phyloP scores from a whole-genome alignment of 2,113 vertebrate species.

The Aleadryas rufinucha region DNA sequence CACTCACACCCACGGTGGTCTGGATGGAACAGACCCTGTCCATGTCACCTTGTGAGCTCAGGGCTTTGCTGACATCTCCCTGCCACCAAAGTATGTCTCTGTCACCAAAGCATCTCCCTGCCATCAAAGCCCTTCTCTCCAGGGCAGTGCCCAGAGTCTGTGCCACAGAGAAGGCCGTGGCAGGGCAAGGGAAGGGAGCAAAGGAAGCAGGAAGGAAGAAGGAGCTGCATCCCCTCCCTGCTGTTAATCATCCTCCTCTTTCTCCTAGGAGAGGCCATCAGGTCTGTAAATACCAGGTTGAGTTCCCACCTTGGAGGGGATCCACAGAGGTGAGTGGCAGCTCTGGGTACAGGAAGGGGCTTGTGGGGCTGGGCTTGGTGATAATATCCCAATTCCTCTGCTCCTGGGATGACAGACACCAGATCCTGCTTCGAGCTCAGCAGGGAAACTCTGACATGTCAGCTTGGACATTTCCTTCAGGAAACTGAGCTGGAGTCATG shows the following conservation, averaged over 20 bases:
- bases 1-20: accelerated
- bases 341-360: not conserved
- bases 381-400: not conserved
- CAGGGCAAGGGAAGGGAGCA: slow-evolving; percentile 1
- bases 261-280: not conserved
- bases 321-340: not conserved
- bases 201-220: slow-evolving; percentile 56
- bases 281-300: not conserved
- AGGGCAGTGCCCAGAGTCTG: not conserved
- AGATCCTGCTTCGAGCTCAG: not conserved
- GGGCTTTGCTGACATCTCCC: not conserved
- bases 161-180: not conserved
- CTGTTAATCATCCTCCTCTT: not conserved
- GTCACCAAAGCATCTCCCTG: not conserved
- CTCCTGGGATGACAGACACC: accelerated
- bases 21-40: not conserved
- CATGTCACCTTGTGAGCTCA: not conserved
- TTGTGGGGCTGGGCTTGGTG: accelerated
- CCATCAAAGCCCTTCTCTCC: not conserved
- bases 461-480: not conserved
- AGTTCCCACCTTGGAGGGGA: not conserved
- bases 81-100: not conserved
- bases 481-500: not conserved
- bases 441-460: not conserved
- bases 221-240: not conserved